Evolutionary conservation across 2,888 invertebrate genomes (phyloP).

Genomic region (Nomada hirtipes): DNA sequence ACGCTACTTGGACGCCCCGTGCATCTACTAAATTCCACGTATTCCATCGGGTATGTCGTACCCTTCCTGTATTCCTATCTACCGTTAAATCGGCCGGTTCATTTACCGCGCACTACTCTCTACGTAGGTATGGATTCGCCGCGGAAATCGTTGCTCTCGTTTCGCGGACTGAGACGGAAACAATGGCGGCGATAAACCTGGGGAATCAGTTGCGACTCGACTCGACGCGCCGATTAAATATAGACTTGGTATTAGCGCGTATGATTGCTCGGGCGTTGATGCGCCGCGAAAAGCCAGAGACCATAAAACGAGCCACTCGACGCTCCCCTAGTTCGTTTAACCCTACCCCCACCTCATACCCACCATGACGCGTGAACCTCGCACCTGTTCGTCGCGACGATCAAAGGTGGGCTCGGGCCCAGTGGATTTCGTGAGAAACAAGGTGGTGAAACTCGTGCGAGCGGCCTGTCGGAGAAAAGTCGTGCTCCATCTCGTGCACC

Average conservation of each 20-base stretch:
- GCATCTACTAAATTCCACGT: constrained; percentile 64
- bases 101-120: constrained; percentile 20
- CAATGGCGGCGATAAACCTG: neutral
- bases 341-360: neutral
- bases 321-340: constrained; percentile 24
- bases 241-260: neutral
- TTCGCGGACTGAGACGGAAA: neutral
- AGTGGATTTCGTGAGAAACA: constrained; percentile 32
- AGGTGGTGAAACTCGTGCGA: constrained; percentile 28
- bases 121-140: neutral
- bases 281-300: neutral
- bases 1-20: constrained; percentile 63
- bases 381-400: constrained; percentile 30
- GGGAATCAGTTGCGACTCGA: neutral
- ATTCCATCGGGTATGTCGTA: constrained; percentile 60
- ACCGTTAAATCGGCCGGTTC: constrained; percentile 64
- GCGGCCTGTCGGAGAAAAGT: constrained; percentile 69
- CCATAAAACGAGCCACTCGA: constrained; percentile 9
- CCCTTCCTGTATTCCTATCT: constrained; percentile 39
- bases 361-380: neutral
- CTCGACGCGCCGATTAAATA: neutral
- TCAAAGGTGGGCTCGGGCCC: constrained; percentile 1
- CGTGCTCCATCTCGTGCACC: constrained; percentile 57
- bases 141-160: constrained; percentile 13
- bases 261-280: neutral